Evolutionary conservation across 30 jellyfish, hydroid and myxozoan species (phyloP).

Genomic region (Morbakka virulenta): DNA sequence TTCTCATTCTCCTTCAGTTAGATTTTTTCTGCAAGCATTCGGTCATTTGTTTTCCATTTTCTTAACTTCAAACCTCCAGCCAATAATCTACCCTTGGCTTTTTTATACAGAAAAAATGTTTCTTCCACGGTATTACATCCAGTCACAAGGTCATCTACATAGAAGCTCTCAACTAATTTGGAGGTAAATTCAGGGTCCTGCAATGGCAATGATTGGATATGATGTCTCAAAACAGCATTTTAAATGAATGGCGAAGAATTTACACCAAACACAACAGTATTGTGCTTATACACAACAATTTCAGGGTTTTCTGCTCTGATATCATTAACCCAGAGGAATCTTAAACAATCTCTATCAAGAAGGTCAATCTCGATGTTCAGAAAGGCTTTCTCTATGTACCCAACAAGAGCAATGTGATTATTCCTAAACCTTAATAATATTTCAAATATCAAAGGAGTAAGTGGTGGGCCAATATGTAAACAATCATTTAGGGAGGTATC

Average conservation of each 20-base stretch:
- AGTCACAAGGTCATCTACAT: slow-evolving; percentile 38
- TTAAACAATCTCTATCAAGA: slow-evolving; percentile 14
- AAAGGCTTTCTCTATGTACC: slow-evolving; percentile 33
- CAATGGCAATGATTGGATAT: slow-evolving; percentile 1
- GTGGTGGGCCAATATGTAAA: slow-evolving; percentile 22
- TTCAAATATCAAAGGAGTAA: slow-evolving; percentile 16
- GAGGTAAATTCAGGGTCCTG: slow-evolving; percentile 32
- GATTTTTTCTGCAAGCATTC: slow-evolving; percentile 23
- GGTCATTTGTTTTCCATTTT: slow-evolving; percentile 46
- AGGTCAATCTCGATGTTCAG: slow-evolving; percentile 26
- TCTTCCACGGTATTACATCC: slow-evolving; percentile 2
- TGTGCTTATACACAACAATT: slow-evolving; percentile 1
- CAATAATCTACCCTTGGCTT: slow-evolving; percentile 39
- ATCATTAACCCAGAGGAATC: slow-evolving; percentile 40
- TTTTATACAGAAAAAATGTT: slow-evolving; percentile 23
- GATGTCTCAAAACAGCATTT: slow-evolving; percentile 38
- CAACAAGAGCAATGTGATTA: slow-evolving; percentile 15
- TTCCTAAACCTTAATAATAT: slow-evolving; percentile 11
- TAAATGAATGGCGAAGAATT: slow-evolving; percentile 18
- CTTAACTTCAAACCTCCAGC: slow-evolving; percentile 45
- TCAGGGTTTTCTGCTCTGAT: slow-evolving; percentile 1
- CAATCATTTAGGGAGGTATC: slow-evolving; percentile 20
- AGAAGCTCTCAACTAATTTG: slow-evolving; percentile 31
- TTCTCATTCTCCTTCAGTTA: slow-evolving; percentile 20
- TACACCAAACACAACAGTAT: slow-evolving; percentile 6